A percentile compares a stretch with the other conserved stretches of the same genome.
Conservation (phyloP, 2,797 vertebrate species). For the Nannoperca australis region DNA sequence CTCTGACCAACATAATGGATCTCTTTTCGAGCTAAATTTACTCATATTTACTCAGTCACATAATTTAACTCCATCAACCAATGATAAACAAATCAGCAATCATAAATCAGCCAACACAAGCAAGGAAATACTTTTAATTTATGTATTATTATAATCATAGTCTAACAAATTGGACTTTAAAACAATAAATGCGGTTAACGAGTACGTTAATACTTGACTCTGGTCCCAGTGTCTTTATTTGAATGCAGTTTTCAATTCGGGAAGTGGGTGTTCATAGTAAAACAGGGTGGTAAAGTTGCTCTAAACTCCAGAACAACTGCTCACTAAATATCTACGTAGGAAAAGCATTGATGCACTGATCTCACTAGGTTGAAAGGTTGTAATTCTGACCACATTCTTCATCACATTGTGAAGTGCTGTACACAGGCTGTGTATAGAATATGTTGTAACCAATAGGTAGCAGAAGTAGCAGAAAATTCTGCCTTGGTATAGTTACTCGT, state of each 20-base stretch:
- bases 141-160: neutral
- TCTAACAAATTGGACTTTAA: neutral
- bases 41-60: neutral
- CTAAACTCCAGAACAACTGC: slow-evolving; percentile 6
- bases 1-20: neutral
- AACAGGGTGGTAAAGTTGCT: neutral
- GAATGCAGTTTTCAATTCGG: neutral
- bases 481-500: neutral
- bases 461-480: neutral
- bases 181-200: neutral
- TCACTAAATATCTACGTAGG: neutral
- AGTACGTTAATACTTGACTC: neutral
- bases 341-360: slow-evolving; percentile 7
- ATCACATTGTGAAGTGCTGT: neutral
- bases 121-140: neutral
- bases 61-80: neutral
- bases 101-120: neutral
- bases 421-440: neutral
- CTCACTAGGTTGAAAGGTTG: slow-evolving; percentile 7
- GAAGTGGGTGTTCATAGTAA: slow-evolving; percentile 2
- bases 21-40: neutral
- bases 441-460: neutral
- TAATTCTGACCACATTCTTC: neutral
- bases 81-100: neutral
- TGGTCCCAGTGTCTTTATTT: slow-evolving; percentile 4